Base-by-base conservation (phyloP, 2,797 vertebrate species). In the Hyperoplus lanceolatus region DNA sequence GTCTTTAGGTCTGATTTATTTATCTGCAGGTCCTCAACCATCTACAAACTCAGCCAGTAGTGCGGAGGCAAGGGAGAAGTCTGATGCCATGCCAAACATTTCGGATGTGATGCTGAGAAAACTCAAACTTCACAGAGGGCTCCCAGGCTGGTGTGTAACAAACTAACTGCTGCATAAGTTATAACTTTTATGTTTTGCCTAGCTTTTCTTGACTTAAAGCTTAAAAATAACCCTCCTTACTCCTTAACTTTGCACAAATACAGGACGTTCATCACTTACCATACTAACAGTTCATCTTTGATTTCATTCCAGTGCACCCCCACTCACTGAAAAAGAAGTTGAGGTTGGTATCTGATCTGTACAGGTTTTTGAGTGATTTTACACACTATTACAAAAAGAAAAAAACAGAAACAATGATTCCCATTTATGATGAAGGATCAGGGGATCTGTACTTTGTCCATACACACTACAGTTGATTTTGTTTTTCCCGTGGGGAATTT, bases 321-420 rank as follows among this genome's bases (percentile, higher is more conserved):
- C 97, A 6, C 97, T 99, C 82, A 97, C 96, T 55, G 98, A 99
- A 92, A 99, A 99, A 93, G 98, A 99, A 95, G 96, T 99, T 67
- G 98, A 99, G 96, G 98, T 99, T 90, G 90, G 97, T 94, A 77
- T 87, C 57, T 76, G 50, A 63, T 81, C 43, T 68, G 12, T 63
- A 1, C 9, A 70, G 9, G 4, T 60, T 62, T 41, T 73, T 67
- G 13, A 41, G 0, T 46, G 1, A 41, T 60, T 73, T 43, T 61
- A 50, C 12, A 15, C 3, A 53, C 48, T 29, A 57, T 45, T 14
- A 62, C 49, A 6, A 36, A 43, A 57, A 58, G 6, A 75, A 41
- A 29, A 5, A 58, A 49, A 14, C 48, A 65, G 50, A 78, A 48
- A n/a, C 0, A 39, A 21, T n/a, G 8, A 56, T 43, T 66, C 11